Percentiles rank a stretch among this genome's conserved stretches.
Evolutionary conservation across 2,888 invertebrate species (phyloP).

Genomic region (Cosmorhoe ocellata): DNA sequence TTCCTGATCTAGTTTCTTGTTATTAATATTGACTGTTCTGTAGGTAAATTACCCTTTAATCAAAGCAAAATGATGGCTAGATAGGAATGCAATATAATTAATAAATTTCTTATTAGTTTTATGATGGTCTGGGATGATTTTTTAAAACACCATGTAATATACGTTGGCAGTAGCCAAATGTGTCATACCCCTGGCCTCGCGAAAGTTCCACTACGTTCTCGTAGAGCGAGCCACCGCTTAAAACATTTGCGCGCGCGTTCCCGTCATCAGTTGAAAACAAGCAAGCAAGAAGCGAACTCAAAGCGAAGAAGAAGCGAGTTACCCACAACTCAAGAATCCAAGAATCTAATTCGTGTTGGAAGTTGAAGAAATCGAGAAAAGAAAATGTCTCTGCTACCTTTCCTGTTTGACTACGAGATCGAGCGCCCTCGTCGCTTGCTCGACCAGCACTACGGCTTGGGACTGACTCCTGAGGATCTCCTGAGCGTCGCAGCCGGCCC

Average conservation of each 20-base stretch:
- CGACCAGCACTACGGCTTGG: slow-evolving; percentile 81
- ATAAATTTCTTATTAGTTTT: no score
- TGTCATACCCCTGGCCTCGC: slow-evolving; percentile 41
- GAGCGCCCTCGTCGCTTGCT: slow-evolving; percentile 70
- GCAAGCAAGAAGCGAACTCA: slow-evolving; percentile 22
- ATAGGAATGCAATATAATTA: no score
- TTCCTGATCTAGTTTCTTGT: no score
- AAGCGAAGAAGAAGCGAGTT: slow-evolving; percentile 9
- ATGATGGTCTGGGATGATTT: no score
- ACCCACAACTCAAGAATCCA: background rate
- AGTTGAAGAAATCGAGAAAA: slow-evolving; percentile 14
- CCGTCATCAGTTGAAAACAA: slow-evolving; percentile 51
- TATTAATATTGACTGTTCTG: no score
- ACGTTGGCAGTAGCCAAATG: background rate
- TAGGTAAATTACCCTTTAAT: no score
- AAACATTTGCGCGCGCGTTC: slow-evolving; percentile 41
- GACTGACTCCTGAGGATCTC: slow-evolving; percentile 74
- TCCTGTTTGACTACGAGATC: slow-evolving; percentile 63
- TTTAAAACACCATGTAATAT: background rate
- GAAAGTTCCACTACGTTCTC: slow-evolving; percentile 56
- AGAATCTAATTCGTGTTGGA: background rate
- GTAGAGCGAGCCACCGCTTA: slow-evolving; percentile 51
- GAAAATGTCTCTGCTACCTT: slow-evolving; percentile 78
- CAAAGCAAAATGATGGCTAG: no score
- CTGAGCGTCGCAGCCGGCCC: slow-evolving; percentile 52